A percentile compares a stretch with the other conserved stretches of the same genome.
Evolutionary conservation across 2,113 vertebrate species (phyloP).

Genomic region (Castor canadensis): DNA sequence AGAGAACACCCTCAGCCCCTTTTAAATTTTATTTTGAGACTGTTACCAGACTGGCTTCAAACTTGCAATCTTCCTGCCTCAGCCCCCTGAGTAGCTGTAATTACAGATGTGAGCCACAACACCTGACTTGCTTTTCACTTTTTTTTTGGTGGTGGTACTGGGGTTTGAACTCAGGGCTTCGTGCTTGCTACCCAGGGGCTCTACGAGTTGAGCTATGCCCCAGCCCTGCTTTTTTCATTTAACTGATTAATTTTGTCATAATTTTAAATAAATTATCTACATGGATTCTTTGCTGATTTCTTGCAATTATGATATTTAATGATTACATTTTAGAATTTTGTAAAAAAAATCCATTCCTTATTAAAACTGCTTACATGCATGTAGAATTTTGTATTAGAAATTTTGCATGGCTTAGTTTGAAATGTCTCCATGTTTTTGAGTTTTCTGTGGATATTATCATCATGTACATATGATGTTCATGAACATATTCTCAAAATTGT

Average conservation of each 20-base stretch:
- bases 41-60: neutral
- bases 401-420: neutral
- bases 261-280: neutral
- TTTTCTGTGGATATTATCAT: neutral
- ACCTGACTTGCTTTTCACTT: neutral
- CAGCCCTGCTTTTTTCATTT: too few species aligned
- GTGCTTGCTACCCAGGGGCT: too few species aligned
- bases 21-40: neutral
- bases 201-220: too few species aligned
- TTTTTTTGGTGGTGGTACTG: too few species aligned
- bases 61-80: neutral
- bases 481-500: neutral
- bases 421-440: neutral
- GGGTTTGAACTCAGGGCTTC: too few species aligned
- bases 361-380: neutral
- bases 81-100: too few species aligned
- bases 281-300: neutral
- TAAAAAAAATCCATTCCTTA: neutral
- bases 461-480: too few species aligned
- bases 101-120: neutral
- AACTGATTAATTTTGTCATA: too few species aligned
- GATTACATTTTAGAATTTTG: neutral
- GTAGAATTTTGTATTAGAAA: neutral
- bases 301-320: neutral
- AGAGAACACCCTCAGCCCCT: neutral